Base-by-base conservation (phyloP, 2,888 invertebrate species). In the Agelastica alni region DNA sequence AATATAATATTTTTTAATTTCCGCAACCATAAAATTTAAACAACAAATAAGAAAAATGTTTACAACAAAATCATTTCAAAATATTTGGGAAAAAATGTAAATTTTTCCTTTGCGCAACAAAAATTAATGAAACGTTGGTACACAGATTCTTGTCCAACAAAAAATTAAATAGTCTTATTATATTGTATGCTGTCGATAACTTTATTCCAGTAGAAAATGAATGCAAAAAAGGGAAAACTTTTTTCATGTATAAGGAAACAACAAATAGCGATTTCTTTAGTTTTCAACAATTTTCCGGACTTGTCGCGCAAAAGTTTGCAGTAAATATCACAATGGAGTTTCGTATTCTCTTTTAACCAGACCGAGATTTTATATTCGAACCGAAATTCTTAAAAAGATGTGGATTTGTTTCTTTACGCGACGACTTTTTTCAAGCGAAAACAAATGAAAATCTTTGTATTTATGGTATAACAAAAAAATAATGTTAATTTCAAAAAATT, bases 181-280 rank as follows among this genome's bases (percentile, higher is more conserved):
- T 32, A 12, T 32, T 32, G 13, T 13, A 12, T 5, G 7, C 26
- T n/a, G 12, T 42, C 28, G 26, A 16, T 28, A 47, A 37, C 28
- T 47, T 36, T 16, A 37, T 36, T 28, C 37, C 2, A 13, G 17
- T 12, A 12, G 18, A 44, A 13, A 45, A 20, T n/a, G 7, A 13
- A 6, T 14, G 7, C 20, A 10, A n/a, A 36, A 46, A 46, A 36
- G 22, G 20, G 4, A 31, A n/a, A 46, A 46, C 18, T 47, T 28
- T 37, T 47, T 37, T 14, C 47, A 12, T 32, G 37, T 37, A 47
- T 47, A 14, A 37, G 47, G 37, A 47, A 37, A 47, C 47, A 28
- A 37, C 47, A 46, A 46, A 46, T 46, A 37, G 37, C 47, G 37
- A 47, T 47, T 47, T 31, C 17, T 26, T 37, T 14, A 16, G 46